Base-by-base conservation (phyloP, 2,113 vertebrate genomes). In the Pitta sordida region DNA sequence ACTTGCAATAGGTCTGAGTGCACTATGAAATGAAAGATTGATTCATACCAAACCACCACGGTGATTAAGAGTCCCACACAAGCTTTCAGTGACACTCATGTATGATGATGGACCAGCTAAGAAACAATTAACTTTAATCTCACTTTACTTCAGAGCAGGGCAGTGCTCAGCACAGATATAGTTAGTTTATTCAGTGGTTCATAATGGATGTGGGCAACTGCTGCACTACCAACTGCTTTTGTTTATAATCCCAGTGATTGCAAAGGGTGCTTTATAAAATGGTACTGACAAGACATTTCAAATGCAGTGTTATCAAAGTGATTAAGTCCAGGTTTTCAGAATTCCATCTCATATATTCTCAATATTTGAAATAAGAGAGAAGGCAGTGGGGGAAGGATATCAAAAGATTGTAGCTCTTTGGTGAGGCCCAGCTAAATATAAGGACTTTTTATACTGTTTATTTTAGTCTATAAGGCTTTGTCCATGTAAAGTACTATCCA, bases 161-260 rank as follows among this genome's bases (percentile, higher is more conserved):
- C 10, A 58, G 44, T n/a, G 32, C 69, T 83, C 68, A 6, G 32
- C 30, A 56, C 51, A 80, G 59, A 4, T 4, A 12, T 52, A 62
- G 76, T 83, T 52, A 62, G 76, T 83, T 83, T 76, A 34, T 58
- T 78, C 85, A 39, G 29, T 37, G 49, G 36, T 58, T 90, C 32
- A 1, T 58, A 39, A 69, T 34, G 75, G 94, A 91, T 3, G 0
- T 4, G 60, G 58, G 69, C 51, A 56, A 89, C 63, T 86, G 44
- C 89, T 64, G 76, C 34, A 58, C 91, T 62, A 55, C 85, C 87
- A 37, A 60, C 86, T 48, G 73, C 74, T 88, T 94, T 94, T 70
- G 29, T 85, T 91, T 96, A 15, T 92, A 95, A 86, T 94, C 88
- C 75, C 1, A 0, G 88, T 83, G 91, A 96, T 95, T 96, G 92